Conservation (phyloP, 2,888 invertebrate genomes). For the Epiperipatus broadwayi region DNA sequence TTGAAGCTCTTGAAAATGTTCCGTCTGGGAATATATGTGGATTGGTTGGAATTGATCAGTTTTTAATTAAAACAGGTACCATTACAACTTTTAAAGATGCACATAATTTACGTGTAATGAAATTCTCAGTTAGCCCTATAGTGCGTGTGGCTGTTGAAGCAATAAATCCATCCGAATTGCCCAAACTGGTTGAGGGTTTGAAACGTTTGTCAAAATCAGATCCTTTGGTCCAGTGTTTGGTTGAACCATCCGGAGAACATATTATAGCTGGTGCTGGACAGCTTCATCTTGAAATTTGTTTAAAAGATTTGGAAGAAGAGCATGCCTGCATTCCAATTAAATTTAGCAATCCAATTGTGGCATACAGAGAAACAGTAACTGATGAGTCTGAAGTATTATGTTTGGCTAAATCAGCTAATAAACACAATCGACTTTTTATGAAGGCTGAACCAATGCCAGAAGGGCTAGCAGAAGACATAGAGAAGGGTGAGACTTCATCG, state of each 20-base stretch:
- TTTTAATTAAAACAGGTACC: conserved; percentile 96
- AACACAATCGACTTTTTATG: conserved; percentile 97
- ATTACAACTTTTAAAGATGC: conserved; percentile 97
- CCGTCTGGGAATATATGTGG: conserved; percentile 99
- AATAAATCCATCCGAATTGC: conserved; percentile 95
- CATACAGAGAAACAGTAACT: conserved; percentile 86
- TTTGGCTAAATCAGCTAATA: conserved; percentile 98
- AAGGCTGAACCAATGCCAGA: conserved; percentile 88
- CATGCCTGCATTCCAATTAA: conserved; percentile 98
- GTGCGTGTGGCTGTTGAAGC: conserved; percentile 99
- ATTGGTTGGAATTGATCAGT: conserved; percentile 98
- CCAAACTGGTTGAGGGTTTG: conserved; percentile 92
- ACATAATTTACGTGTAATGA: conserved; percentile 94
- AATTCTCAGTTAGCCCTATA: conserved; percentile 98
- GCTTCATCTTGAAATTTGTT: conserved; percentile 96
- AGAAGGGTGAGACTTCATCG: conserved; percentile 80
- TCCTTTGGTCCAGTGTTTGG: conserved; percentile 99
- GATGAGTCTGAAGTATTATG: conserved; percentile 87
- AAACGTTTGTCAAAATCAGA: conserved; percentile 99
- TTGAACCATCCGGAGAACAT: conserved; percentile 97
- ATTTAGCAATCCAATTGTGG: conserved; percentile 97
- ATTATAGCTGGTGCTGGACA: conserved; percentile 99
- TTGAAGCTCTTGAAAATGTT: conserved; percentile 97
- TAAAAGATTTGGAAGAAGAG: conserved; percentile 97
- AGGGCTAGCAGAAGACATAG: conserved; percentile 90